Percentiles rank a stretch among this genome's conserved stretches.
These are phyloP conservation scores for Drosophila repletoides DNA, from an alignment of 1,140 invertebrate species.

Conservation along the genomic window DNA sequence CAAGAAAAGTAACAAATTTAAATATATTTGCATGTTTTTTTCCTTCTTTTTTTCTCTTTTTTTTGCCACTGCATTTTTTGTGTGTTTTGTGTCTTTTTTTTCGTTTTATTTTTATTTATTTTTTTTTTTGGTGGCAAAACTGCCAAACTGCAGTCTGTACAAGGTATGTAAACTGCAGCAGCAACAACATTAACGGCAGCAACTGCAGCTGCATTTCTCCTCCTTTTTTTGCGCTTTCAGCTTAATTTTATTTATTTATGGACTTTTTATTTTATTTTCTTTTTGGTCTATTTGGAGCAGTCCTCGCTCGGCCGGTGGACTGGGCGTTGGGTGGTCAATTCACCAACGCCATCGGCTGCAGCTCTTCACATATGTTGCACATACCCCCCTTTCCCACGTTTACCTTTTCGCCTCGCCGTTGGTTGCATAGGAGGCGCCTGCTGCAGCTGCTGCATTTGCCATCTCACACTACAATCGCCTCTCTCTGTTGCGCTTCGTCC, in stretches of 20 bases:
- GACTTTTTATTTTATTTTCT: slow-evolving; percentile 47
- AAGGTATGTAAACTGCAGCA: slow-evolving; percentile 60
- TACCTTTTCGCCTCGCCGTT: too few relatives aligned
- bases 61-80: slow-evolving; percentile 28
- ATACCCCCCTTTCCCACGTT: too few relatives aligned
- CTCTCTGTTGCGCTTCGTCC: slow-evolving; percentile 19
- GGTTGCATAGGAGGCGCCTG: slow-evolving; percentile 9
- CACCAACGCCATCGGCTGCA: neutral
- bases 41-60: slow-evolving; percentile 29
- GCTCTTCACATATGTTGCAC: slow-evolving; percentile 37
- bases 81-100: slow-evolving; percentile 28
- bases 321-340: slow-evolving; percentile 9
- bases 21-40: slow-evolving; percentile 58
- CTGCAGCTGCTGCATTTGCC: slow-evolving; percentile 42
- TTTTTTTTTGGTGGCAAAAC: slow-evolving; percentile 57
- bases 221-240: slow-evolving; percentile 54
- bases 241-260: slow-evolving; percentile 81
- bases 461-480: slow-evolving; percentile 42
- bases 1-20: slow-evolving; percentile 60
- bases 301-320: slow-evolving; percentile 4
- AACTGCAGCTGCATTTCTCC: slow-evolving; percentile 44
- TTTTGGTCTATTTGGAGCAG: slow-evolving; percentile 34
- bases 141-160: slow-evolving; percentile 64
- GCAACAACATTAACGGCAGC: slow-evolving; percentile 42
- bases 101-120: slow-evolving; percentile 4